Evolutionary conservation across 2,888 invertebrate species (phyloP), one percentile per base, ranked within the genome.

Genomic region (Rhagophthalmus giganteus): DNA sequence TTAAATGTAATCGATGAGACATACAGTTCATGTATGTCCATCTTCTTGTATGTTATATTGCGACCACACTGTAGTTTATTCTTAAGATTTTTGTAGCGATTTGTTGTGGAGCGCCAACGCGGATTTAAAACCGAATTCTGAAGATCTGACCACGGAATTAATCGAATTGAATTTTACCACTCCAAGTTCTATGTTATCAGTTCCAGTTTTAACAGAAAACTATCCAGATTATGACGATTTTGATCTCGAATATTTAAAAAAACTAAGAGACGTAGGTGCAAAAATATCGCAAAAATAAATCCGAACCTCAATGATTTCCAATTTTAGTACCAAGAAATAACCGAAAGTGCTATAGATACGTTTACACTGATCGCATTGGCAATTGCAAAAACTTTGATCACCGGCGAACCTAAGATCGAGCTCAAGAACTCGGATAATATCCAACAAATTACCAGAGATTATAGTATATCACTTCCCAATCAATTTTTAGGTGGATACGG

Each of bases 151-250:
- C n/a, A n/a, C n/a, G n/a, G 33, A 33, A 11, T 11, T 25, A 10
- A 7, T 34, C 9, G 2, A 10, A 16, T 39, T 51, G 28, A 14
- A 39, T 7, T 10, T 51, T 20, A 28, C 34, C 9, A 27, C 39
- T 1, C 39, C 33, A 5, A 27, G 6, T 10, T n/a, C 16, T 2
- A 5, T 10, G 5, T 7, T 50, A 16, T 9, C 14, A 6, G 2
- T 11, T 5, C 30, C 10, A 3, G 34, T 14, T 12, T 16, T 39
- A 14, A 20, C 45, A 3, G 51, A 51, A 24, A 10, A 45, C 13
- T 51, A 51, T 27, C 45, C 40, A 12, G 34, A 45, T 27, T 51
- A 51, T 25, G 34, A 39, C 7, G 51, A 51, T 15, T 5, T 9
- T 2, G 34, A 51, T 3, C 14, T 51, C 7, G 27, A 33, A n/a